These are phyloP conservation scores for Solea solea DNA, from an alignment of 2,113 vertebrate genomes.

Conservation along the genomic window DNA sequence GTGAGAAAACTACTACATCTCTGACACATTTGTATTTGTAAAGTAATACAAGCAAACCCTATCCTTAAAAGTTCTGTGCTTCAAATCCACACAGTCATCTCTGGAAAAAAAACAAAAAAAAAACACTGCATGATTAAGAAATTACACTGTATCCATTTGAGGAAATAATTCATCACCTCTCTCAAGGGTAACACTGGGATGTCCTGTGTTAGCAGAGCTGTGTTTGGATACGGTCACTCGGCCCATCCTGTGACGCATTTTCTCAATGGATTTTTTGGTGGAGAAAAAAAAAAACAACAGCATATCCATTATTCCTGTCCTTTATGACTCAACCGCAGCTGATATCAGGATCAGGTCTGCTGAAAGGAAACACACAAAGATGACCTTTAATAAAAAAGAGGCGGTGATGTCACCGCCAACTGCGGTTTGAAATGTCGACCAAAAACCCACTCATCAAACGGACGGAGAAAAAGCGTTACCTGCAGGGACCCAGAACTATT, in stretches of 20 bases:
- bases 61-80: not conserved
- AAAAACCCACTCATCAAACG: not conserved
- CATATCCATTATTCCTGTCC: slow-evolving; percentile 50
- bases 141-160: slow-evolving; percentile 12
- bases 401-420: not conserved
- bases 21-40: too few relatives aligned
- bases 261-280: slow-evolving; percentile 37
- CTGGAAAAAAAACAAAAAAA: too few relatives aligned
- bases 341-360: slow-evolving; percentile 32
- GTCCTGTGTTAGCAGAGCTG: slow-evolving; percentile 54
- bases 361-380: slow-evolving; percentile 15
- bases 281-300: slow-evolving; percentile 60
- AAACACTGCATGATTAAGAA: slow-evolving; percentile 22
- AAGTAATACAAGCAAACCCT: too few relatives aligned
- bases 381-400: too few relatives aligned
- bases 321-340: slow-evolving; percentile 58
- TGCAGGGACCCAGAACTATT: not conserved
- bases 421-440: not conserved
- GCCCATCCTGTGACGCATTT: slow-evolving; percentile 70
- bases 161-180: slow-evolving; percentile 25
- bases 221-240: slow-evolving; percentile 65
- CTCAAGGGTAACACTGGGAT: slow-evolving; percentile 56
- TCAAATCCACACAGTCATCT: slow-evolving; percentile 2
- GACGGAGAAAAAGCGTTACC: not conserved
- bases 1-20: too few relatives aligned